These are phyloP conservation scores for Vanacampus margaritifer DNA, from an alignment of 2,113 vertebrate genomes.

Conservation along the genomic window DNA sequence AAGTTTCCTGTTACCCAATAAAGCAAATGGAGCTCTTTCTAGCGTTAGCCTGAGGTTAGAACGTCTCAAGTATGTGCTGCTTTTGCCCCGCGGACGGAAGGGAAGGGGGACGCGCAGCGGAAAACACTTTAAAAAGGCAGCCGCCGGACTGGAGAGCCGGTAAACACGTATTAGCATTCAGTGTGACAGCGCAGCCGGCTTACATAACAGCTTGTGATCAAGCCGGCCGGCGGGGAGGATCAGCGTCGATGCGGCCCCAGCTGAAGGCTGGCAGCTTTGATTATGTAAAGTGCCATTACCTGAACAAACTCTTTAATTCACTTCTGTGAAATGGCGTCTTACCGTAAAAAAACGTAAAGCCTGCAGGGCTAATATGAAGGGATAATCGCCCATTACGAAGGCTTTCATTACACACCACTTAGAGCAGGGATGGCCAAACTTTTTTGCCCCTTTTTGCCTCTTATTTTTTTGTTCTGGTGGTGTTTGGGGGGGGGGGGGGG, in stretches of 20 bases:
- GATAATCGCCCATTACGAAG: background rate
- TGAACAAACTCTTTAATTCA: conserved; percentile 8
- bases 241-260: conserved; percentile 18
- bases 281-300: conserved; percentile 33
- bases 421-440: background rate
- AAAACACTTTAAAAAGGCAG: conserved; percentile 45
- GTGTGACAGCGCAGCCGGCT: conserved; percentile 27
- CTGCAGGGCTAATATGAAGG: background rate
- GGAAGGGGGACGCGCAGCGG: conserved; percentile 1
- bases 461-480: no score
- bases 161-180: conserved; percentile 44
- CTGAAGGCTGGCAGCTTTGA: conserved; percentile 27
- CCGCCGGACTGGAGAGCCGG: conserved; percentile 17
- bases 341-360: background rate
- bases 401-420: background rate
- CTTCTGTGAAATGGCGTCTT: background rate
- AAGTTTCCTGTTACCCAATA: conserved; percentile 69
- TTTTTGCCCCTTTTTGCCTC: no score
- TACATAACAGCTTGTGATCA: conserved; percentile 45
- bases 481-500: no score
- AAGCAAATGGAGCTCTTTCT: conserved; percentile 58
- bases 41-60: conserved; percentile 30
- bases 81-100: conserved; percentile 25
- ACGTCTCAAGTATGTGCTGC: conserved; percentile 24
- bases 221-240: conserved; percentile 32